Conservation (phyloP, 2,888 invertebrate genomes). For the Gari tellinella region DNA sequence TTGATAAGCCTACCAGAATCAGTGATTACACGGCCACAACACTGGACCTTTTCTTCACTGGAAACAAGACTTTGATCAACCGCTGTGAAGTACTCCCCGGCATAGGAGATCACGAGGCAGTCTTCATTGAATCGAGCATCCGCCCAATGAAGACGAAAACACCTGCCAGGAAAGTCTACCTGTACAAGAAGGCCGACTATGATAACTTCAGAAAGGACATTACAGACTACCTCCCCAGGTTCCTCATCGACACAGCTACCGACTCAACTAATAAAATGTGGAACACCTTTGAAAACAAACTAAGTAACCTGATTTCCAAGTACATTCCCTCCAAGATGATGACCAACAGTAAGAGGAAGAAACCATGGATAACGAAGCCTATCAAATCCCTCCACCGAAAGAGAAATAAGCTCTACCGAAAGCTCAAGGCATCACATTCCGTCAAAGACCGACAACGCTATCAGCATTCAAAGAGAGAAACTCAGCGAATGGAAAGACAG, state of each 20-base stretch:
- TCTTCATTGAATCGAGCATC: constrained; percentile 33
- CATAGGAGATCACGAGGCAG: constrained; percentile 24
- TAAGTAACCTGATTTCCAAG: constrained; percentile 12
- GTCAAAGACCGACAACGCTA: constrained; percentile 9
- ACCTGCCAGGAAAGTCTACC: constrained; percentile 27
- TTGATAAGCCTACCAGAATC: constrained; percentile 20
- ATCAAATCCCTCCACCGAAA: constrained; percentile 20
- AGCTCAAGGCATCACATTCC: constrained; percentile 8
- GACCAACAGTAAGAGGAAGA: constrained; percentile 13
- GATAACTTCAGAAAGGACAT: constrained; percentile 13
- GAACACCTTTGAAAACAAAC: constrained; percentile 14
- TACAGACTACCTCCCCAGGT: neutral
- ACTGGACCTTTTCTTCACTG: constrained; percentile 39
- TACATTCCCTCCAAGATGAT: constrained; percentile 33
- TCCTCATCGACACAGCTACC: neutral
- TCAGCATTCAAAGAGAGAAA: neutral
- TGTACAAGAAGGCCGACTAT: constrained; percentile 35
- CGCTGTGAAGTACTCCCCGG: constrained; percentile 21
- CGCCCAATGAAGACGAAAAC: constrained; percentile 22
- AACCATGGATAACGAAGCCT: constrained; percentile 28
- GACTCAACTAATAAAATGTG: constrained; percentile 12
- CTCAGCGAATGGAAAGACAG: constrained; percentile 17
- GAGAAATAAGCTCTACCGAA: constrained; percentile 26
- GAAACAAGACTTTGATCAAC: constrained; percentile 14
- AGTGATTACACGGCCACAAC: constrained; percentile 13